Percentiles rank a stretch among this genome's conserved stretches.
phyloP scores from a whole-genome alignment of 2,797 vertebrate species.

The Synanceia verrucosa region DNA sequence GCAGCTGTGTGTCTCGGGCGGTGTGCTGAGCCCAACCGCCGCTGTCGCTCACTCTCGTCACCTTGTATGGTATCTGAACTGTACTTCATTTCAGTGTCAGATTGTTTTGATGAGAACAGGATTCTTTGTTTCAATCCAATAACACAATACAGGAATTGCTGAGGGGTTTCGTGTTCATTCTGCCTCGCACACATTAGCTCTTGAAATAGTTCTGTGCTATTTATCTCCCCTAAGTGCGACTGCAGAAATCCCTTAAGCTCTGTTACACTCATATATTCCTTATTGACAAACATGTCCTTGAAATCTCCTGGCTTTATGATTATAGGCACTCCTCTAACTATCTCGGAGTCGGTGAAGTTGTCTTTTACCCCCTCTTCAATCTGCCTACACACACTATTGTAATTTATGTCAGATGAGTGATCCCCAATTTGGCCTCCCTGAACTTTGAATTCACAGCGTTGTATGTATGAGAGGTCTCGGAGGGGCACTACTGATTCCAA shows the following conservation, averaged over 20 bases:
- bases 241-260: not conserved
- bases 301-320: no score
- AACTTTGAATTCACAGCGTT: not conserved
- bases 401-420: not conserved
- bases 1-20: not conserved
- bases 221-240: no score
- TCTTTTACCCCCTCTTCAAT: not conserved
- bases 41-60: not conserved
- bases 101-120: not conserved
- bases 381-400: slow-evolving; percentile 3
- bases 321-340: not conserved
- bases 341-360: not conserved
- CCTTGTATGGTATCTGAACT: not conserved
- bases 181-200: not conserved
- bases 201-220: not conserved
- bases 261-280: not conserved
- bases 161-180: no score
- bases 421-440: no score
- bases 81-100: not conserved
- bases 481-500: not conserved
- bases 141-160: not conserved
- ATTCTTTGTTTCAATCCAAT: not conserved
- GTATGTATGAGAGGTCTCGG: not conserved
- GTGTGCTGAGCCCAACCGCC: not conserved
- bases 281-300: slow-evolving; percentile 8